Percentiles rank a stretch among this genome's conserved stretches.
These are phyloP conservation scores for Orgyia antiqua DNA, from an alignment of 2,888 invertebrate species.

Conservation along the genomic window DNA sequence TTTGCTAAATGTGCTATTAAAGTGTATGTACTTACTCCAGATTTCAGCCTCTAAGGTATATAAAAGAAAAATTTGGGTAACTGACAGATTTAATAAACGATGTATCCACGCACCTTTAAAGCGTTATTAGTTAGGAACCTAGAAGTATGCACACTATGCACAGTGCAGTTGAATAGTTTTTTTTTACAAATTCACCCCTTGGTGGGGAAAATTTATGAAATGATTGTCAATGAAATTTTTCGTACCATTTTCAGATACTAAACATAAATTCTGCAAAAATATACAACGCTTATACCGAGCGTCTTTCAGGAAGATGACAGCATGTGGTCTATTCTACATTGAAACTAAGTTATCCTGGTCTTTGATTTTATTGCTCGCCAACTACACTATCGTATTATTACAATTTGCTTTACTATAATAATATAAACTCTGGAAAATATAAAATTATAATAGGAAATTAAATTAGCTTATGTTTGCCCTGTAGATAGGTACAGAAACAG, in stretches of 20 bases:
- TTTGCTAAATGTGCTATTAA: too few species aligned
- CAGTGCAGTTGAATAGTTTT: too few species aligned
- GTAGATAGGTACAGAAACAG: not conserved
- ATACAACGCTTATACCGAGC: conserved; percentile 13
- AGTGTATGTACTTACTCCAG: too few species aligned
- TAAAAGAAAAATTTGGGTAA: too few species aligned
- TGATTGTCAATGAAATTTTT: too few species aligned
- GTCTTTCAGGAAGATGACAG: conserved; percentile 13
- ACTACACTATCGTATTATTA: conserved; percentile 5
- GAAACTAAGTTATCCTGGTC: conserved; percentile 13
- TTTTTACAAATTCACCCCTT: too few species aligned
- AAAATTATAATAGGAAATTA: not conserved
- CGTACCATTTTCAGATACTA: conserved; percentile 12
- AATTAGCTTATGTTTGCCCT: not conserved
- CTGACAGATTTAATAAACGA: too few species aligned
- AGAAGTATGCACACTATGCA: too few species aligned
- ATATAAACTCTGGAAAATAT: not conserved
- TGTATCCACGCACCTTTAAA: too few species aligned
- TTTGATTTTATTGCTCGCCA: conserved; percentile 1
- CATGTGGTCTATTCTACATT: conserved; percentile 15
- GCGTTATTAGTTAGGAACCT: too few species aligned
- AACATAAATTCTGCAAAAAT: conserved; percentile 19
- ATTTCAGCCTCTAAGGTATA: too few species aligned
- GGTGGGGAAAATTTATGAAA: too few species aligned
- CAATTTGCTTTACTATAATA: conserved; percentile 5